Base-by-base conservation (phyloP, 2,888 invertebrate species). In the Stictocephala bisonia region DNA sequence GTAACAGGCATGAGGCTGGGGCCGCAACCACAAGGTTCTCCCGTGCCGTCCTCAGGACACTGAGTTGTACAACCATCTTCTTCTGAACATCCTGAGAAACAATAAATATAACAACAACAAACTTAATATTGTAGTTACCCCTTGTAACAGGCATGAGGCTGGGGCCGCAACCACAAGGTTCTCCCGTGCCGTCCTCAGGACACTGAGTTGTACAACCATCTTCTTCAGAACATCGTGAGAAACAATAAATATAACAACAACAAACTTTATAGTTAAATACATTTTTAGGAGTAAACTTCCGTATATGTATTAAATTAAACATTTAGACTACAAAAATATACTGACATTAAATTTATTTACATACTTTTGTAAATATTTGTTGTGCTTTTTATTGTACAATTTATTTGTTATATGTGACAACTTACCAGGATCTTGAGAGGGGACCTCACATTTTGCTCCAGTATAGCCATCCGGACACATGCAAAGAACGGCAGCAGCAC, bases 131-230 rank as follows among this genome's bases (percentile, higher is more conserved):
- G n/a, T n/a, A n/a, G n/a, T n/a, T 66, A 70, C 70, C 70, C 24
- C 13, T 48, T 27, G 40, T 60, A 29, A 67, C 24, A 9, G 68
- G n/a, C 20, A 26, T 7, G 26, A 41, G 40, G 18, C 9, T 51
- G 22, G 56, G 26, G n/a, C 71, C 72, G 77, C 87, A 87, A 75
- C 84, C 83, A 79, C 87, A 87, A 1, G 84, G 83, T 70, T 82
- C 83, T 48, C 81, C 81, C 18, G 83, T 81, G n/a, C 83, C 84
- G 73, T 84, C 83, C 76, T 82, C 84, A 4, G 85, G 83, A 78
- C 87, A 87, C 77, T 86, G 85, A 24, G 83, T 81, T 72, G 85
- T 82, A 78, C 87, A 87, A 69, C 81, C 81, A 53, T 81, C 82
- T 22, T 82, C 83, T 1, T 56, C 64, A 18, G 82, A 82, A 77